Base-by-base conservation (phyloP, 2,797 vertebrate species). In the Enteromius fasciolatus region DNA sequence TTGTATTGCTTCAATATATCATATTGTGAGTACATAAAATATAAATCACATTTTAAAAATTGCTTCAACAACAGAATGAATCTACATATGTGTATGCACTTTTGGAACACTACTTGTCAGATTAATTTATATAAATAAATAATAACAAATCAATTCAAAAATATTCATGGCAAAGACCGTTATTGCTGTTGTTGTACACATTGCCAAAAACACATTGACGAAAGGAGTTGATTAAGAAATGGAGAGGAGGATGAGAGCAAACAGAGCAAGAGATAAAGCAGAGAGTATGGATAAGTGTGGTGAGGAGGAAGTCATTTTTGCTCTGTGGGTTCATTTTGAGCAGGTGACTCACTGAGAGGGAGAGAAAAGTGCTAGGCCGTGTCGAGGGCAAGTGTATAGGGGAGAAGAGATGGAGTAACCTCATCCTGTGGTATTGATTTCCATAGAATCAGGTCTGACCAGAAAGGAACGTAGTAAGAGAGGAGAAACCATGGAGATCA, bases 1-100 rank as follows among this genome's bases (percentile, higher is more conserved):
- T 87, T 69, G 39, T 75, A 63, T 61, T 69, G 36, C 44, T 54
- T 89, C 57, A 83, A 89, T 89, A 86, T 72, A 86, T 89, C 86
- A 87, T 78, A 44, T 12, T 8, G 39, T 59, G 28, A 68, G 48
- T 46, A 78, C 46, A 67, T 69, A 48, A 54, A 64, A 14, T 20
- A 39, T 25, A 63, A 36, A 59, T 44, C 9, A 44, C 36, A 25
- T 17, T 10, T 41, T 20, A 61, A 25, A 41, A 28, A 18, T 2
- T 0, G 0, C 14, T 54, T 52, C 5, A 73, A 54, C 28, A 64
- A 64, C 15, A 18, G 6, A 31, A 17, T 63, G 15, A 63, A 63
- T 46, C 44, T 25, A 59, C 5, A 25, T 25, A 59, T 12, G 0
- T 50, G 20, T 18, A 10, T 14, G 41, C n/a, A 46, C 23, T 48